Conservation (phyloP, 2,888 invertebrate species). For the Helleia helle region DNA sequence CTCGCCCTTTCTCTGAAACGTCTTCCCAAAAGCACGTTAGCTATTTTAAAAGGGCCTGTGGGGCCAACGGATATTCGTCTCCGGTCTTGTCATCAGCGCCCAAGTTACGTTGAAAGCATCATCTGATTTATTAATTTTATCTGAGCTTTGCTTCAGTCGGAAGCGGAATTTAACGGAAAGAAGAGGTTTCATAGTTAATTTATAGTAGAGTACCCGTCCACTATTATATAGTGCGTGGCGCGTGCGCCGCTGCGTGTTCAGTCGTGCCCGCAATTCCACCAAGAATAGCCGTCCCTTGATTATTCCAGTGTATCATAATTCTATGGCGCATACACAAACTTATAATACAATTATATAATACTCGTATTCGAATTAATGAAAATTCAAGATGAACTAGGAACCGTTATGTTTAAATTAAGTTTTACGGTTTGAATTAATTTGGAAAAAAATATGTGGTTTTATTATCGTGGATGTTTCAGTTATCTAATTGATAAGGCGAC, state of each 20-base stretch:
- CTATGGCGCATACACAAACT: neutral
- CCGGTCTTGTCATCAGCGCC: slow-evolving; percentile 58
- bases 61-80: slow-evolving; percentile 57
- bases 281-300: slow-evolving; percentile 59
- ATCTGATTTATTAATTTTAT: slow-evolving; percentile 39
- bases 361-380: neutral
- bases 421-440: slow-evolving; percentile 6
- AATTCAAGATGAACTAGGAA: neutral
- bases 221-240: slow-evolving; percentile 56
- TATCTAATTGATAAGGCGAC: slow-evolving; percentile 18
- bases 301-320: neutral
- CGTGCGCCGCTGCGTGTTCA: slow-evolving; percentile 57
- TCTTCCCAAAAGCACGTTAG: slow-evolving; percentile 49
- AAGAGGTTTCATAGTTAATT: slow-evolving; percentile 49
- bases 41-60: slow-evolving; percentile 57
- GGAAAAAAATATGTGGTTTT: slow-evolving; percentile 3
- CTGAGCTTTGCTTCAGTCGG: slow-evolving; percentile 49
- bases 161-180: slow-evolving; percentile 54
- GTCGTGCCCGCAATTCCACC: slow-evolving; percentile 61
- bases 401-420: slow-evolving; percentile 7
- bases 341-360: neutral
- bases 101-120: slow-evolving; percentile 37
- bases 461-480: slow-evolving; percentile 8
- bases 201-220: slow-evolving; percentile 48
- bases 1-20: slow-evolving; percentile 41